Conservation (phyloP, 2,888 invertebrate genomes). For the Xestobium rufovillosum region DNA sequence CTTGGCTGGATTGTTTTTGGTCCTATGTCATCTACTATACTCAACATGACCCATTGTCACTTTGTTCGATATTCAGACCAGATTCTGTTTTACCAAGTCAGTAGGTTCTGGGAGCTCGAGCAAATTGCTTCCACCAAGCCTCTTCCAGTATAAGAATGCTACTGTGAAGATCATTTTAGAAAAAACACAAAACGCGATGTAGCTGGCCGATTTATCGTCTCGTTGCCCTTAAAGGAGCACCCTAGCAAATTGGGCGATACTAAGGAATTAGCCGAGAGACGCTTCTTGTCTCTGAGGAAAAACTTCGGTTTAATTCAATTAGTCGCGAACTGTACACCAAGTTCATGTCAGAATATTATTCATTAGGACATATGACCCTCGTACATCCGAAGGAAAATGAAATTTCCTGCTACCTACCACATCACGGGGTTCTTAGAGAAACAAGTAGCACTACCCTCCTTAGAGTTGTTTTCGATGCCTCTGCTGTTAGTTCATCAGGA, state of each 20-base stretch:
- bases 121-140: conserved; percentile 3
- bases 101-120: conserved; percentile 13
- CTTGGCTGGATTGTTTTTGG: too few species aligned
- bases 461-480: conserved; percentile 19
- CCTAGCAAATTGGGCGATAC: too few species aligned
- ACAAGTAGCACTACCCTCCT: conserved; percentile 17
- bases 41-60: too few species aligned
- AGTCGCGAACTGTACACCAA: conserved; percentile 13
- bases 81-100: conserved; percentile 4
- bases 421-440: conserved; percentile 19
- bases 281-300: conserved; percentile 16
- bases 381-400: conserved; percentile 6
- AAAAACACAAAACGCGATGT: conserved; percentile 5
- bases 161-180: conserved; percentile 12
- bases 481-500: conserved; percentile 13
- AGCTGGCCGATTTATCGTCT: conserved; percentile 16
- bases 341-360: conserved; percentile 20
- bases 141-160: conserved; percentile 7
- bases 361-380: conserved; percentile 18
- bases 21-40: too few species aligned
- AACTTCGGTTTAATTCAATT: conserved; percentile 15
- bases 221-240: conserved; percentile 14
- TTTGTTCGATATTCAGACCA: too few species aligned
- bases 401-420: conserved; percentile 15
- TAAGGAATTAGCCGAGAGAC: conserved; percentile 15